phyloP scores from a whole-genome alignment of 1,140 invertebrate species.

The Aphis craccivora region DNA sequence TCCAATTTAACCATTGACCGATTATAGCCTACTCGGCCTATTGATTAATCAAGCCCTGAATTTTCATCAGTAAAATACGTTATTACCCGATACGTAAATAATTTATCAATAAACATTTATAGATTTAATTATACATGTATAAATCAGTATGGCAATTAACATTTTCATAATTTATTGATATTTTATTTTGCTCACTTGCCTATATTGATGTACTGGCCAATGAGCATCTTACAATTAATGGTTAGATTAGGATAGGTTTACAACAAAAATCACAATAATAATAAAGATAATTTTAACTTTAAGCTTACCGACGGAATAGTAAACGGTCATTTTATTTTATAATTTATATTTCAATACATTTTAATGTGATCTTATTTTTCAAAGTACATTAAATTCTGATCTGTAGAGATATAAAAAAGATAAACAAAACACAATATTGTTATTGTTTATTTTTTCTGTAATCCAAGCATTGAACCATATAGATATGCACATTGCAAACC shows the following conservation, averaged over 20 bases:
- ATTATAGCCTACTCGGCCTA: too few species aligned
- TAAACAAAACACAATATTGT: too few species aligned
- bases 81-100: background rate
- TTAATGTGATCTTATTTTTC: too few species aligned
- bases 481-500: too few species aligned
- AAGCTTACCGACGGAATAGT: background rate
- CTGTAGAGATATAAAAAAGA: too few species aligned
- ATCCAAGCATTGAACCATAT: too few species aligned
- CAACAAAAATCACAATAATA: background rate
- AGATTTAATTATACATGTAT: too few species aligned
- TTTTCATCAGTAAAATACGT: background rate
- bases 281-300: background rate
- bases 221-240: background rate
- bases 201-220: background rate
- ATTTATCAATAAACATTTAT: too few species aligned
- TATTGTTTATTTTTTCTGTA: too few species aligned
- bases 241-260: background rate
- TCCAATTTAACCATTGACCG: too few species aligned
- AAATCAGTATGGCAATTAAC: background rate
- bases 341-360: background rate
- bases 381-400: too few species aligned
- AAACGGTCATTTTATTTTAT: background rate
- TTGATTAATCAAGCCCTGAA: too few species aligned
- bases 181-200: background rate
- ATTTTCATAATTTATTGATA: background rate